phyloP scores from a whole-genome alignment of 2,888 invertebrate species.

The Philereme vetulata region DNA sequence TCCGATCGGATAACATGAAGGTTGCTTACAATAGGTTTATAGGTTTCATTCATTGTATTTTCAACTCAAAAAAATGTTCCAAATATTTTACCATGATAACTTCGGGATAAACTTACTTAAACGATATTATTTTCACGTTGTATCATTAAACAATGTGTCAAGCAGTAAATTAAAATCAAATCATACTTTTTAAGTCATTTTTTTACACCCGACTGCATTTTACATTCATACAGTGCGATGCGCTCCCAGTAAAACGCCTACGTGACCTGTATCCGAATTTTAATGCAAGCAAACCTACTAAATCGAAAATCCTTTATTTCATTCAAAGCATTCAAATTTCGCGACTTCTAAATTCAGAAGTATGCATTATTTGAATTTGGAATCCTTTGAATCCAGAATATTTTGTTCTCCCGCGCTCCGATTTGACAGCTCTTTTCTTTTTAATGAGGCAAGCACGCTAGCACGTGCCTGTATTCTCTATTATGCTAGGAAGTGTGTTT shows the following conservation, averaged over 20 bases:
- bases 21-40: conserved; percentile 9
- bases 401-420: conserved; percentile 43
- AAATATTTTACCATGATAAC: too few species aligned
- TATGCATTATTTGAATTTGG: conserved; percentile 47
- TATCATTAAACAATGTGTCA: neutral
- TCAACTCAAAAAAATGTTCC: too few species aligned
- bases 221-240: conserved; percentile 49
- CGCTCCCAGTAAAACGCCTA: conserved; percentile 51
- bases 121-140: too few species aligned
- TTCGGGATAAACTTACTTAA: too few species aligned
- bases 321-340: conserved; percentile 33
- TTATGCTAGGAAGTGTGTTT: conserved; percentile 42
- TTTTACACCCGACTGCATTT: conserved; percentile 40
- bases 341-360: conserved; percentile 40
- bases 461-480: conserved; percentile 43
- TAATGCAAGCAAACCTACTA: conserved; percentile 44
- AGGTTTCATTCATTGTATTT: too few species aligned
- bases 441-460: conserved; percentile 33
- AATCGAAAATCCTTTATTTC: conserved; percentile 43
- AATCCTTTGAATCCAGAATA: conserved; percentile 44
- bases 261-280: conserved; percentile 53
- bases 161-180: conserved; percentile 39
- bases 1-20: conserved; percentile 28
- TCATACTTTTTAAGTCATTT: conserved; percentile 47
- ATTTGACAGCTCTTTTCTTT: conserved; percentile 46